phyloP scores from a whole-genome alignment of 2,888 invertebrate species.

The Limnephilus lunatus region DNA sequence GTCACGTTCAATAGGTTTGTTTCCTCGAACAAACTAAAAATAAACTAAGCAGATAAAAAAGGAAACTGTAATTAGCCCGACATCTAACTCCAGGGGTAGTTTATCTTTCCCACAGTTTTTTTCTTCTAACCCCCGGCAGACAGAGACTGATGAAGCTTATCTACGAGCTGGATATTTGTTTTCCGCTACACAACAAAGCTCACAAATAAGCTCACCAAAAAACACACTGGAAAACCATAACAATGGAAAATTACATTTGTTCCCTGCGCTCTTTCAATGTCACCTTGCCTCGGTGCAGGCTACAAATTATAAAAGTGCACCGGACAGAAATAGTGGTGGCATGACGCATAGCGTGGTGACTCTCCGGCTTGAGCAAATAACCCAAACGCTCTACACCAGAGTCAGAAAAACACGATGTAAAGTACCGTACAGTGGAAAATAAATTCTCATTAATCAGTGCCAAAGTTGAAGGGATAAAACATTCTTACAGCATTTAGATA shows the following conservation, averaged over 20 bases:
- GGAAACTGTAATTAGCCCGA: slow-evolving; percentile 18
- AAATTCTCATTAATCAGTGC: neutral
- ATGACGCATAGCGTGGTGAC: neutral
- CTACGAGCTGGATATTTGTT: slow-evolving; percentile 3
- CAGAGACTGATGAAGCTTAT: slow-evolving; percentile 28
- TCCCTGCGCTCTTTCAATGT: slow-evolving; percentile 10
- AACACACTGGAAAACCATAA: neutral
- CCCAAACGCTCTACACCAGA: neutral
- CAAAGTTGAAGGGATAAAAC: neutral
- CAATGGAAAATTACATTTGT: slow-evolving; percentile 19
- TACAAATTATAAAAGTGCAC: neutral
- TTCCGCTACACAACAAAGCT: slow-evolving; percentile 31
- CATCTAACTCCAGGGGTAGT: slow-evolving; percentile 21
- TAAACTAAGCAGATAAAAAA: slow-evolving; percentile 11
- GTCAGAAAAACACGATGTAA: neutral
- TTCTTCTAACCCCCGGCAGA: neutral
- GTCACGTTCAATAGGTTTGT: slow-evolving; percentile 8
- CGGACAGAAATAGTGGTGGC: neutral
- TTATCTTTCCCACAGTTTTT: slow-evolving; percentile 6
- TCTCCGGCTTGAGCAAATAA: neutral
- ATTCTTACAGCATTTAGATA: neutral
- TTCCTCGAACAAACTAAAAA: neutral
- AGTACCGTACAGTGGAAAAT: neutral
- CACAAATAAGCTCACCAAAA: slow-evolving; percentile 17
- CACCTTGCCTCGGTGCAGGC: neutral